These are phyloP conservation scores for Drosophila dives DNA, from an alignment of 2,888 invertebrate genomes.

Conservation along the genomic window DNA sequence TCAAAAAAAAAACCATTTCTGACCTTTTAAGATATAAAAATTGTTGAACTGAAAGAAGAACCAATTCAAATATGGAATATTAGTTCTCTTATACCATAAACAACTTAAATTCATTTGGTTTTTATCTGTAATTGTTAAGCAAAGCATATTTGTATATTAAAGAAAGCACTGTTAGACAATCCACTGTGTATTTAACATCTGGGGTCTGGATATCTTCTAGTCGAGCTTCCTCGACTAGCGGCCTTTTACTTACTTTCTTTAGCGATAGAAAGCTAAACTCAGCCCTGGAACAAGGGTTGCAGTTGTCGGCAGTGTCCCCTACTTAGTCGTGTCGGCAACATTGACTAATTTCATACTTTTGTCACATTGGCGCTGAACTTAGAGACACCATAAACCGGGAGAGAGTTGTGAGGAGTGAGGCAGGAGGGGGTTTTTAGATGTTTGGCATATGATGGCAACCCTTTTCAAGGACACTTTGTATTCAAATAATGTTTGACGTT, in stretches of 20 bases:
- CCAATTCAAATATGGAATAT: background rate
- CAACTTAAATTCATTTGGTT: background rate
- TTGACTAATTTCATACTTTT: conserved; percentile 82
- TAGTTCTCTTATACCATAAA: background rate
- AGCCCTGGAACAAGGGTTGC: conserved; percentile 32
- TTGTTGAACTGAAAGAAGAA: background rate
- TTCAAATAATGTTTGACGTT: conserved; percentile 79
- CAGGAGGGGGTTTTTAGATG: background rate
- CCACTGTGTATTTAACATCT: background rate
- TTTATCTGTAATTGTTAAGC: background rate
- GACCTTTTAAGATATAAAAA: background rate
- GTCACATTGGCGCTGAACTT: conserved; percentile 58
- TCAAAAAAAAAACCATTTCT: background rate
- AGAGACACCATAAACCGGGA: background rate
- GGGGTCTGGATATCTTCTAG: background rate
- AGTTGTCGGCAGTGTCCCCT: conserved; percentile 35
- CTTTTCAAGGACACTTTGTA: conserved; percentile 78
- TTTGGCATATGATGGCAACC: conserved; percentile 55
- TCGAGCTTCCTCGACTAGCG: background rate
- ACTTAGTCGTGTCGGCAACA: conserved; percentile 64
- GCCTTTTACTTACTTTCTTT: background rate
- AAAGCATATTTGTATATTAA: background rate
- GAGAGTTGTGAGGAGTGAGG: background rate
- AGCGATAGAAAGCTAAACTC: conserved; percentile 10
- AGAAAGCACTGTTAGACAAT: background rate